phyloP scores from a whole-genome alignment of 2,797 vertebrate genomes.

The Crenuchus spilurus region DNA sequence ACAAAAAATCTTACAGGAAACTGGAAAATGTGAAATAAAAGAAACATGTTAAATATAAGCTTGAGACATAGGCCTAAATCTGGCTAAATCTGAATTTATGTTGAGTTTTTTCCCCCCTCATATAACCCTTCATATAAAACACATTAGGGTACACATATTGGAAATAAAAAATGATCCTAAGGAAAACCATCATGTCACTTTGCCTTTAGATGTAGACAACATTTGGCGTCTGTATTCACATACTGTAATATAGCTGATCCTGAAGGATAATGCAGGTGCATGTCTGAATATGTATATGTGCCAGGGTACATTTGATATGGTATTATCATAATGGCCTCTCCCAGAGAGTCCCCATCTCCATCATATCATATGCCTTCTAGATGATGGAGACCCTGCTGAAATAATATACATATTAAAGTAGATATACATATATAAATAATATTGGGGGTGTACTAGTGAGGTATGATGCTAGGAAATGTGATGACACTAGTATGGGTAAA shows the following conservation, averaged over 20 bases:
- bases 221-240: background rate
- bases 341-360: slow-evolving; percentile 36
- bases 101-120: no score
- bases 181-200: background rate
- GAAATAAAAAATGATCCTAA: slow-evolving; percentile 8
- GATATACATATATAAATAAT: slow-evolving; percentile 52
- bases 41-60: no score
- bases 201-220: background rate
- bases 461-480: slow-evolving; percentile 33
- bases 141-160: no score
- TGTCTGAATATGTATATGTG: slow-evolving; percentile 38
- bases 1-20: no score
- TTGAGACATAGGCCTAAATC: no score
- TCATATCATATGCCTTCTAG: slow-evolving; percentile 31
- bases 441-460: background rate
- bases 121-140: no score
- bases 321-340: slow-evolving; percentile 52
- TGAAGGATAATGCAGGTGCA: slow-evolving; percentile 39
- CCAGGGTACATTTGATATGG: slow-evolving; percentile 33
- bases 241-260: slow-evolving; percentile 16
- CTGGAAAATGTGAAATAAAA: no score
- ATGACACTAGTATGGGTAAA: no score
- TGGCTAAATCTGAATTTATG: no score
- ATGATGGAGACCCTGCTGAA: slow-evolving; percentile 42
- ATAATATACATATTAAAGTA: slow-evolving; percentile 53